Conservation (phyloP, 2,113 vertebrate genomes). For the Montifringilla adamsi region DNA sequence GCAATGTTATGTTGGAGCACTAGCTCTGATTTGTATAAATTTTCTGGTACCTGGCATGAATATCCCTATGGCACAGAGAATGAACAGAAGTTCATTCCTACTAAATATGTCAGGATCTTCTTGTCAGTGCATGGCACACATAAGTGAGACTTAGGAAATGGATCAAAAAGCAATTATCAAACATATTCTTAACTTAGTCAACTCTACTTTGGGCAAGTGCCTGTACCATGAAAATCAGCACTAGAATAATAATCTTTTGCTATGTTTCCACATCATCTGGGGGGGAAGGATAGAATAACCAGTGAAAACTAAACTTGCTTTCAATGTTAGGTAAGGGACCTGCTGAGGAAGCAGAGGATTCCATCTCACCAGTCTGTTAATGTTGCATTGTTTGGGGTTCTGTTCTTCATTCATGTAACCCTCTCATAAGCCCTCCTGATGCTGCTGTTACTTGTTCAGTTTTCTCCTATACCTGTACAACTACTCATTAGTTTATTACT, state of each 20-base stretch:
- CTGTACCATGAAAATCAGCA: neutral
- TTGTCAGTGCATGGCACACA: neutral
- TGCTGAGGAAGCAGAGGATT: neutral
- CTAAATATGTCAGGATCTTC: neutral
- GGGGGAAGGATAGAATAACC: neutral
- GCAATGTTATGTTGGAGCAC: neutral
- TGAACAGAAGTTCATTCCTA: neutral
- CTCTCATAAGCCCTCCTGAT: neutral
- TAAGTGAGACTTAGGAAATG: neutral
- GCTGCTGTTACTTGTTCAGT: neutral
- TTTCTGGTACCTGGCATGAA: neutral
- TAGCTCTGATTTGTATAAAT: neutral
- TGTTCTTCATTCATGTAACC: neutral
- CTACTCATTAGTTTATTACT: neutral
- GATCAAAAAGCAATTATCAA: neutral
- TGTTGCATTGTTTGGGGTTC: neutral
- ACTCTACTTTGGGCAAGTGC: neutral
- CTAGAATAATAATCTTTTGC: accelerated
- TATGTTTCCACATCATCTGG: neutral
- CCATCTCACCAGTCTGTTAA: neutral
- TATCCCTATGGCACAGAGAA: neutral
- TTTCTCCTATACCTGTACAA: neutral
- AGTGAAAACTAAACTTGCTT: neutral
- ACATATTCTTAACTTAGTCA: neutral
- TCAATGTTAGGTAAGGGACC: neutral